phyloP scores from a whole-genome alignment of 1,140 invertebrate species.

The Armadillidium nasatum region DNA sequence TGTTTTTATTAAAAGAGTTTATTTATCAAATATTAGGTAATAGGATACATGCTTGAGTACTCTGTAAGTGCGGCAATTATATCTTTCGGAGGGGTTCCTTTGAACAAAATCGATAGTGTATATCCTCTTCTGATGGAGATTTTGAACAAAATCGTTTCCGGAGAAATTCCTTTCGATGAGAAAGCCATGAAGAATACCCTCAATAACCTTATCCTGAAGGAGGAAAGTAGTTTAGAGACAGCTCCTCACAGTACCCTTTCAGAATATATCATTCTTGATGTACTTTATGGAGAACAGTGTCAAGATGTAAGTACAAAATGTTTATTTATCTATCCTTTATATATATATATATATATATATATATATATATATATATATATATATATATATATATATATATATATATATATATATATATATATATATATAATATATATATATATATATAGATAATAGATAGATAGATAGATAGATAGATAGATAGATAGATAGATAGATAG shows the following conservation, averaged over 20 bases:
- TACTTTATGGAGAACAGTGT: constrained; percentile 70
- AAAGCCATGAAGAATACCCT: constrained; percentile 67
- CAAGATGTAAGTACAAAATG: constrained; percentile 61
- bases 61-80: constrained; percentile 64
- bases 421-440: too few relatives aligned
- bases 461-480: too few relatives aligned
- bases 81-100: constrained; percentile 70
- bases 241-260: constrained; percentile 69
- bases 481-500: too few relatives aligned
- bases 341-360: too few relatives aligned
- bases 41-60: constrained; percentile 57
- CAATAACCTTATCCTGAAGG: constrained; percentile 65
- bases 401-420: too few relatives aligned
- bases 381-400: too few relatives aligned
- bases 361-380: too few relatives aligned
- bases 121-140: constrained; percentile 59
- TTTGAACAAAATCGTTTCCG: constrained; percentile 55
- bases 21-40: background rate
- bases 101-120: constrained; percentile 61
- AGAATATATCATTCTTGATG: constrained; percentile 71
- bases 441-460: too few relatives aligned
- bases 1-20: too few relatives aligned
- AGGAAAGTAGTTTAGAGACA: constrained; percentile 66
- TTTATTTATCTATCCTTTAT: constrained; percentile 28
- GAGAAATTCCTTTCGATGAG: constrained; percentile 61